Evolutionary conservation across 2,888 invertebrate genomes (phyloP).

Genomic region (Torymus tubicola): DNA sequence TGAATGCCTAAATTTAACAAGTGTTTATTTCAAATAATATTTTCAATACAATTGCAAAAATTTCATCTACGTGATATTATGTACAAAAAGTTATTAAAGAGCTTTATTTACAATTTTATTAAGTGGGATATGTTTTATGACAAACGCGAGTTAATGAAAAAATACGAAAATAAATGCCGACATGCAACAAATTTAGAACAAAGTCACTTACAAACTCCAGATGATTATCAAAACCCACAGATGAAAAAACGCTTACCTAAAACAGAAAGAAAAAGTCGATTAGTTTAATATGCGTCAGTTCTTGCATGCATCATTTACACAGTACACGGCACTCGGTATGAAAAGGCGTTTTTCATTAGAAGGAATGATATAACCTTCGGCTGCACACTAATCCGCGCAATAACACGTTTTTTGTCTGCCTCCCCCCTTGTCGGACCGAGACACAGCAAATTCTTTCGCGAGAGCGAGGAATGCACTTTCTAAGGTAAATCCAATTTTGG

Average conservation of each 20-base stretch:
- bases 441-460: slow-evolving; percentile 1
- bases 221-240: not conserved
- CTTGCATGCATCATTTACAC: not conserved
- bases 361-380: not conserved
- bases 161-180: not conserved
- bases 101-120: no score
- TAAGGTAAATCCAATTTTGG: slow-evolving; percentile 49
- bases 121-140: no score
- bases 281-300: slow-evolving; percentile 2
- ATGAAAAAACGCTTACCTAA: slow-evolving; percentile 12
- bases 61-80: no score
- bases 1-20: not conserved
- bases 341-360: no score
- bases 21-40: no score
- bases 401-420: slow-evolving; percentile 6
- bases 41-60: no score
- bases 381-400: slow-evolving; percentile 16
- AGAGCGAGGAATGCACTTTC: slow-evolving; percentile 24
- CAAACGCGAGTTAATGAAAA: no score
- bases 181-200: not conserved
- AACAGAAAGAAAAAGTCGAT: slow-evolving; percentile 11
- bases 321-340: no score
- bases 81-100: no score
- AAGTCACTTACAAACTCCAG: not conserved
- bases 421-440: not conserved